Base-by-base conservation (phyloP, 2,113 vertebrate species). In the Pelobates fuscus region DNA sequence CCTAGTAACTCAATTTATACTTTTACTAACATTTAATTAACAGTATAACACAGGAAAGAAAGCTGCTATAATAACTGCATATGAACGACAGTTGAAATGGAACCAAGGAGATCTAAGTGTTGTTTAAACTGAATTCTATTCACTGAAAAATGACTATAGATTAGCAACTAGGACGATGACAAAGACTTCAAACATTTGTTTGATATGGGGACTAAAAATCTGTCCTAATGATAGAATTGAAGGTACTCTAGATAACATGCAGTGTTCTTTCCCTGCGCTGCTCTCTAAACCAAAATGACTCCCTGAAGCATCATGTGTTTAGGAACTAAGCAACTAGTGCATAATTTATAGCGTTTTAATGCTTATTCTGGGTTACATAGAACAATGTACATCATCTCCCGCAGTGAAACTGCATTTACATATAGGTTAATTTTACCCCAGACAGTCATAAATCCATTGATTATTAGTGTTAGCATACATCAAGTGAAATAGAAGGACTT, bases 91-190 rank as follows among this genome's bases (percentile, higher is more conserved):
- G 32, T 10, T 37, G 5, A 37, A 10, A 37, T 37, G 32, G 10
- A 37, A 37, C n/a, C n/a, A n/a, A 6, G 32, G 32, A 37, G 32
- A 37, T 10, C 32, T 37, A 10, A 37, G 32, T 37, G 32, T 10
- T 37, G 5, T 10, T 10, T 37, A 37, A 5, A 6, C 5, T 37
- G 32, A 37, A 37, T 37, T 49, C 3, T 49, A 11, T 27, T 54
- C 26, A 68, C 8, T 68, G 71, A 74, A 74, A 58, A 74, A 66
- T 66, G 58, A 32, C 18, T 25, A n/a, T 61, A 60, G 60, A n/a
- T 55, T 74, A 57, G 27, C 61, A 43, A 55, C 62, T 26, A 57
- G 52, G 57, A 52, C 52, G 58, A 66, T 43, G 43, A 74, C 61
- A 74, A 74, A 65, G 71, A 43, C 61, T 65, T 74, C 61, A 65